These are phyloP conservation scores for Heliornis fulica DNA, from an alignment of 2,113 vertebrate genomes.

Conservation along the genomic window DNA sequence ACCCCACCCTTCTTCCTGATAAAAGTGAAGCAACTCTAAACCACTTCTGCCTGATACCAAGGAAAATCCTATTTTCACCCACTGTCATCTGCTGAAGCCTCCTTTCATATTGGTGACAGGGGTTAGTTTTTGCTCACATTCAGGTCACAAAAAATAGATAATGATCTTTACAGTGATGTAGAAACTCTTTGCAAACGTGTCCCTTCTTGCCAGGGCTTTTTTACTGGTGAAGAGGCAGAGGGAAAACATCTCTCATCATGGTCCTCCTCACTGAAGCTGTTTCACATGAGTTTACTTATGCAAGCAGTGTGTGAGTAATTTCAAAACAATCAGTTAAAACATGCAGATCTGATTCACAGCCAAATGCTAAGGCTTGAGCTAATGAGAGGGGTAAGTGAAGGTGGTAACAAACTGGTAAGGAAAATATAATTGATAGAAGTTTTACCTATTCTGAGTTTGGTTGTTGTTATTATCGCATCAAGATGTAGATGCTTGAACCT, in stretches of 20 bases:
- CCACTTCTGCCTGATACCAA: not conserved
- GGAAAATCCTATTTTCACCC: not conserved
- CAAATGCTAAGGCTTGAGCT: conserved; percentile 11
- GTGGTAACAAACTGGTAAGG: not conserved
- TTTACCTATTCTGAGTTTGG: not conserved
- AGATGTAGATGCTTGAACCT: not conserved
- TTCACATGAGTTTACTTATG: not conserved
- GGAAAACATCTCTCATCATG: not conserved
- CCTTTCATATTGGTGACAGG: not conserved
- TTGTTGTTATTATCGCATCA: not conserved
- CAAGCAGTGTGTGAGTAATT: not conserved
- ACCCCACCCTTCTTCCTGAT: not conserved
- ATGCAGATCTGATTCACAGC: not conserved
- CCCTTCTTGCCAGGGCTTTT: not conserved
- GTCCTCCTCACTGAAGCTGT: not conserved
- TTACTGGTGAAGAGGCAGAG: not conserved
- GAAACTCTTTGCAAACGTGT: not conserved
- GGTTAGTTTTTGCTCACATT: not conserved
- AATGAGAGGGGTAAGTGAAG: not conserved
- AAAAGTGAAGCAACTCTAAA: not conserved
- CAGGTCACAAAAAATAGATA: not conserved
- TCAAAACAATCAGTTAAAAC: not conserved
- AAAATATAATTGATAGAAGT: not conserved
- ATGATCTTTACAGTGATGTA: not conserved
- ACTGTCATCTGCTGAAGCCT: not conserved